Evolutionary conservation across 1,140 invertebrate genomes (phyloP).

Genomic region (Lepidurus arcticus): DNA sequence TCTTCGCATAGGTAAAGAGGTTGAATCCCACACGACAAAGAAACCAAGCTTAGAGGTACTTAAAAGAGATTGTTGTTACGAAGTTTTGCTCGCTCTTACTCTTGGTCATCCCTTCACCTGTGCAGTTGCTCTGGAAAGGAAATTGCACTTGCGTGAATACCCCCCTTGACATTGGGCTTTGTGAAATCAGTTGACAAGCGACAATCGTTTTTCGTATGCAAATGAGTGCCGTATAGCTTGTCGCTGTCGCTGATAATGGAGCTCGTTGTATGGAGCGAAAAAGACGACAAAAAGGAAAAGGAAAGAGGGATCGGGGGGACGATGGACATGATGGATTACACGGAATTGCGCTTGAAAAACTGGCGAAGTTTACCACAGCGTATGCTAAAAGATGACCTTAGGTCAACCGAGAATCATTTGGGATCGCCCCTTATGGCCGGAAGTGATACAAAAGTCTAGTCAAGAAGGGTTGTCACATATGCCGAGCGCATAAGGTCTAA

Average conservation of each 20-base stretch:
- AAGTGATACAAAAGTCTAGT: background rate
- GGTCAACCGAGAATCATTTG: constrained; percentile 2
- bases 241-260: too few species aligned
- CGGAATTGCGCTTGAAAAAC: background rate
- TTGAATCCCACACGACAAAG: background rate
- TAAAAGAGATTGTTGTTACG: background rate
- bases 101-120: too few species aligned
- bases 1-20: background rate
- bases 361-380: background rate
- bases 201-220: background rate
- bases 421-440: background rate
- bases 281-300: too few species aligned
- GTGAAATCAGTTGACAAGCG: background rate
- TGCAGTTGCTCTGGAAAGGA: background rate
- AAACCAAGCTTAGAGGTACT: background rate
- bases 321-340: background rate
- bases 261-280: too few species aligned
- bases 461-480: background rate
- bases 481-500: background rate
- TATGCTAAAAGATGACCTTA: background rate
- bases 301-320: background rate
- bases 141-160: too few species aligned
- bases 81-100: background rate
- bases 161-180: background rate
- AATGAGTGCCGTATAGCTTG: background rate